Percentiles rank a stretch among this genome's conserved stretches.
Evolutionary conservation across 2,113 vertebrate species (phyloP).

Genomic region (Thunnus maccoyii): DNA sequence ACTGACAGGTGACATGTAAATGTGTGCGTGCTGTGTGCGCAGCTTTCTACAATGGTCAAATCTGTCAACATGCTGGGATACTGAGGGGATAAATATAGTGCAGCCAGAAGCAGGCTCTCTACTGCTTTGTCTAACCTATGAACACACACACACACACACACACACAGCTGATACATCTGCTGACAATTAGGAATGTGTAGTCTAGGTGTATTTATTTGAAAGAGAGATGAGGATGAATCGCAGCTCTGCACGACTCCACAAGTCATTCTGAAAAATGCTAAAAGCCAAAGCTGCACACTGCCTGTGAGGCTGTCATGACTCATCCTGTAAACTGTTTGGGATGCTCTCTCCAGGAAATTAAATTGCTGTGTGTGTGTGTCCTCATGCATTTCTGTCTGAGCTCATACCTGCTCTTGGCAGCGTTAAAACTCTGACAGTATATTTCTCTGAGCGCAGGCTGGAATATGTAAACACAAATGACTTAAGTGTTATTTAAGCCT

Average conservation of each 20-base stretch:
- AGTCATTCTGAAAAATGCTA: conserved; percentile 36
- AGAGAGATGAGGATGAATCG: conserved; percentile 10
- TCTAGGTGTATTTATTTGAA: conserved; percentile 31
- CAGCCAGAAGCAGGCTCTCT: conserved; percentile 25
- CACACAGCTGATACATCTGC: conserved; percentile 19
- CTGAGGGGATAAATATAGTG: conserved; percentile 47
- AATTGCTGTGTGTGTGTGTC: conserved; percentile 20
- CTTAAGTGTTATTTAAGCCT: neutral
- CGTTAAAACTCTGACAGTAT: neutral
- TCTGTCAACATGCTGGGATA: neutral
- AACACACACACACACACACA: neutral
- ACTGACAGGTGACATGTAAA: conserved; percentile 18
- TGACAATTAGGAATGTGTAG: conserved; percentile 20
- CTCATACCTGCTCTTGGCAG: conserved; percentile 11
- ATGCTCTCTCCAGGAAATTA: conserved; percentile 47
- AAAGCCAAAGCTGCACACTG: conserved; percentile 20
- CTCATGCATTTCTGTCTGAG: conserved; percentile 12
- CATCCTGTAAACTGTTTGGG: conserved; percentile 40
- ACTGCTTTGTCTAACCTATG: conserved; percentile 26
- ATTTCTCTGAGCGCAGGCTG: neutral
- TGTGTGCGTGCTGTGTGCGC: conserved; percentile 16
- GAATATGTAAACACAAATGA: neutral
- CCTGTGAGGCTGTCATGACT: conserved; percentile 48
- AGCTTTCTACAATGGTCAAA: conserved; percentile 16
- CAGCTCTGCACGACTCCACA: conserved; percentile 17